Conservation (phyloP, 64 coral and sea anemone species). For the Hydrozoanthus tunicans region DNA sequence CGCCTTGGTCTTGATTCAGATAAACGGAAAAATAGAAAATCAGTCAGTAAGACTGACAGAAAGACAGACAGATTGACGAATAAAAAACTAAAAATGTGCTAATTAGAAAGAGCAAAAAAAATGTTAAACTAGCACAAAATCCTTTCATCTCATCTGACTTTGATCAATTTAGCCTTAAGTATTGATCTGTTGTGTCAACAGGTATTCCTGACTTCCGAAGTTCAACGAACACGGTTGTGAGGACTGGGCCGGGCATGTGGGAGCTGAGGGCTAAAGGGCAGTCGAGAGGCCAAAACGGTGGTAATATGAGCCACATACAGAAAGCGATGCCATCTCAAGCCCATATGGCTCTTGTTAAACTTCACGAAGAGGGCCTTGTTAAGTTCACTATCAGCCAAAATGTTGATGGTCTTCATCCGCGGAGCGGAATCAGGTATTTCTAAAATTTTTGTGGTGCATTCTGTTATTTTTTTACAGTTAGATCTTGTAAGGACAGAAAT, state of each 20-base stretch:
- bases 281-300: not conserved
- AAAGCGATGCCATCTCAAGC: slow-evolving; percentile 60
- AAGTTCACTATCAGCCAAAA: slow-evolving; percentile 74
- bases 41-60: no score
- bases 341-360: slow-evolving; percentile 64
- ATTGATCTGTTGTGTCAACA: not conserved
- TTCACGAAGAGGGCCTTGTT: slow-evolving; percentile 62
- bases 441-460: no score
- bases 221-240: slow-evolving; percentile 78
- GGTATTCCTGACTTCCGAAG: slow-evolving; percentile 87
- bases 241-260: slow-evolving; percentile 79
- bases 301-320: not conserved
- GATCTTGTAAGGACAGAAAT: no score
- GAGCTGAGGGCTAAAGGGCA: slow-evolving; percentile 72
- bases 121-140: no score
- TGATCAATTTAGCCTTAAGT: not conserved
- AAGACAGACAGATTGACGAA: no score
- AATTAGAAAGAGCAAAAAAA: no score
- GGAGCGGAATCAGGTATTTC: slow-evolving; percentile 23
- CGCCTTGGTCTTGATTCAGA: no score
- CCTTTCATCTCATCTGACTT: not conserved
- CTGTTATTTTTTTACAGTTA: no score
- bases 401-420: slow-evolving; percentile 63
- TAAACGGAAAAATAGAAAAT: no score
- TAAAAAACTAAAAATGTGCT: no score